These are phyloP conservation scores for Chirona hameri DNA, from an alignment of 2,888 invertebrate genomes.

Conservation along the genomic window DNA sequence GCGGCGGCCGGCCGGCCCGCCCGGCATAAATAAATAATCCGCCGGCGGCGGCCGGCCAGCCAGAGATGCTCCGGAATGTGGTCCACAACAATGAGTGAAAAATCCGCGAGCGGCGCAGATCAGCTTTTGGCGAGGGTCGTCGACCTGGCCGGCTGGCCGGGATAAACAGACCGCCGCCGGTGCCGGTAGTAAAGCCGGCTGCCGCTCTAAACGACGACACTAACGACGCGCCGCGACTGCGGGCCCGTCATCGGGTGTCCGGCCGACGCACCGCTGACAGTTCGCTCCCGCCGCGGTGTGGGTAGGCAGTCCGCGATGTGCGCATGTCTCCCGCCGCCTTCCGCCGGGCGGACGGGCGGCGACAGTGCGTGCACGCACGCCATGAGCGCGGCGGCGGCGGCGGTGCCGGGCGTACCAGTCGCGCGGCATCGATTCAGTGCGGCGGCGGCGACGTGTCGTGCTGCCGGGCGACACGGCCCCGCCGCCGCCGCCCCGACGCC, in stretches of 20 bases:
- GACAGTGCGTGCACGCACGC: too few species aligned
- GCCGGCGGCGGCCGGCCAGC: background rate
- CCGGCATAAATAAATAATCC: slow-evolving; percentile 13
- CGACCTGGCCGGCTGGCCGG: background rate
- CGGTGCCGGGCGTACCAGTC: background rate
- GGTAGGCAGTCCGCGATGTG: too few species aligned
- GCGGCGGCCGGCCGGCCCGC: background rate
- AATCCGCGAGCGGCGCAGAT: slow-evolving; percentile 14
- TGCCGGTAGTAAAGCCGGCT: background rate
- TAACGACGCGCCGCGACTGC: background rate
- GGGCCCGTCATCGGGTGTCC: background rate
- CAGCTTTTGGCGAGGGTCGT: slow-evolving; percentile 23
- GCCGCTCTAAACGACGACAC: background rate
- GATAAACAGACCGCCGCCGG: slow-evolving; percentile 1
- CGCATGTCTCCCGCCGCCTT: too few species aligned
- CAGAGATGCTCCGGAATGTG: slow-evolving; percentile 12
- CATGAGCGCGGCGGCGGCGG: too few species aligned
- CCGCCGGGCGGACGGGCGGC: too few species aligned
- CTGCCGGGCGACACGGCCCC: background rate
- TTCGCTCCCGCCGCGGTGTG: too few species aligned
- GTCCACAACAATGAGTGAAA: slow-evolving; percentile 13
- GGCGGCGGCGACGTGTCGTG: background rate
- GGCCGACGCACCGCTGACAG: background rate
- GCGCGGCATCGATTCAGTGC: background rate
- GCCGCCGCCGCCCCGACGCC: background rate